Evolutionary conservation across 2,888 invertebrate species (phyloP), one percentile per base, ranked within the genome.

Genomic region (Ornithoptera alexandrae): DNA sequence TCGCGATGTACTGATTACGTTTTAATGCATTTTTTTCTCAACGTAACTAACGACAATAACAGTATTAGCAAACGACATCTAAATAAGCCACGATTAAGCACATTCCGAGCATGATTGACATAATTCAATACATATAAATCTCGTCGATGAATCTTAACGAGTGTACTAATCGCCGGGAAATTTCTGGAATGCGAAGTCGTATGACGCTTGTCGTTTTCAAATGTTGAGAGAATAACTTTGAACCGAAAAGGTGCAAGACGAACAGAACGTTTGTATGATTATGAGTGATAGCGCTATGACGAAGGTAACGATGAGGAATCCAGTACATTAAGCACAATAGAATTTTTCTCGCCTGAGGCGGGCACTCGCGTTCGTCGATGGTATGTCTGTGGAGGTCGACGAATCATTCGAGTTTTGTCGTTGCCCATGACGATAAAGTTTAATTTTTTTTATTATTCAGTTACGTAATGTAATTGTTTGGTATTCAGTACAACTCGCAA

Each of bases 311-410:
- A 88, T 85, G 85, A 85, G 86, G 89, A 89, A 90, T 92, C 90
- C 85, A 87, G 90, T 89, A 89, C 88, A 86, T 86, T 87, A 89
- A 87, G 86, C 88, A 90, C 91, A 88, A 89, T 89, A 90, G 88
- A 90, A 88, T 90, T 88, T 90, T 90, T 90, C 87, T 88, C 82
- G 80, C 86, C 84, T 84, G 84, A 86, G 89, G 86, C 87, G 83
- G 80, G 86, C 46, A 46, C 85, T 84, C 85, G 85, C 86, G 84
- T 84, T n/a, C 20, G 81, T 80, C 78, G 77, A 77, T 78, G 68
- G 72, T 68, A 68, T 68, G 63, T 59, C 68, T 30, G 68, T 30
- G 56, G 65, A 56, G 65, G 69, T 62, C 62, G 62, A 60, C 65
- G 56, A 69, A 65, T 65, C 60, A 65, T 56, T 69, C 58, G 56